phyloP scores from a whole-genome alignment of 2,113 vertebrate genomes.

The Hystrix brachyura region DNA sequence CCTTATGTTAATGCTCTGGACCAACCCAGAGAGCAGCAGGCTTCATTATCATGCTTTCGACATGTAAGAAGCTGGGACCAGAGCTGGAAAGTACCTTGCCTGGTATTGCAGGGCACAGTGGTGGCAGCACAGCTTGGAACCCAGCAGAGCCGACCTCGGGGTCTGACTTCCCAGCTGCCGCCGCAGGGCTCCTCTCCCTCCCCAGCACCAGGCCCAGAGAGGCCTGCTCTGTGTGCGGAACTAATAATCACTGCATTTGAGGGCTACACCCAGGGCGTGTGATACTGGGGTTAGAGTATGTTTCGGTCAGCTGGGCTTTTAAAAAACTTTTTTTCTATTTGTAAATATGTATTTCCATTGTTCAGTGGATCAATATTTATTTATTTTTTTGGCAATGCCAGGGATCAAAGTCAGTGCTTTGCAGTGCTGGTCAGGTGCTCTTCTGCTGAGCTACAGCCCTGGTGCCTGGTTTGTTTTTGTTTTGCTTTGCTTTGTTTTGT shows the following conservation, averaged over 20 bases:
- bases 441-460: background rate
- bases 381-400: background rate
- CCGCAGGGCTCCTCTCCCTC: rapidly evolving
- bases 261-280: background rate
- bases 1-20: background rate
- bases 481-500: background rate
- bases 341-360: background rate
- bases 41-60: background rate
- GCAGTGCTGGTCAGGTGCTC: background rate
- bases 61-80: background rate
- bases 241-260: background rate
- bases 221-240: too few species aligned
- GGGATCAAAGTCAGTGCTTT: background rate
- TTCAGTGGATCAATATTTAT: too few species aligned
- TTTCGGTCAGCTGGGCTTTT: background rate
- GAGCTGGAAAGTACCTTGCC: rapidly evolving
- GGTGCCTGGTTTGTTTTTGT: background rate
- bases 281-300: background rate
- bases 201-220: background rate
- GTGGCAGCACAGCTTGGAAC: background rate
- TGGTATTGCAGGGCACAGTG: rapidly evolving
- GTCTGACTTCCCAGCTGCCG: background rate
- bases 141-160: background rate
- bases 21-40: background rate
- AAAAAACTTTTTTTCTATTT: background rate